phyloP scores from a whole-genome alignment of 2,888 invertebrate genomes.

The Hirtodrosophila confusa region DNA sequence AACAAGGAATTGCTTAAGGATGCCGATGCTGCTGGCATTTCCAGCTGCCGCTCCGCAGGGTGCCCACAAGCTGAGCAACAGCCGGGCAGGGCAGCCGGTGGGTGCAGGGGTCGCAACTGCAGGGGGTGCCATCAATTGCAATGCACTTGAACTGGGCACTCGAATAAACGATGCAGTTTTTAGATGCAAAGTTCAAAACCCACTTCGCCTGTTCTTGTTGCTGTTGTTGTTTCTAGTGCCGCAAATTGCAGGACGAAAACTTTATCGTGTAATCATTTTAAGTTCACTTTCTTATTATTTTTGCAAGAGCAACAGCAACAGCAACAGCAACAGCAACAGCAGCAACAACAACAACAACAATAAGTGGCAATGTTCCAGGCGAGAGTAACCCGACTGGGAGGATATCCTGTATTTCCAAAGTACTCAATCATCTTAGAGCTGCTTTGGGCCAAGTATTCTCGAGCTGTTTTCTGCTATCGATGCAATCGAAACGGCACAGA shows the following conservation, averaged over 20 bases:
- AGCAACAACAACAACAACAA: conserved; percentile 19
- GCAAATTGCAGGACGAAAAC: conserved; percentile 74
- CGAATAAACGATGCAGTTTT: conserved; percentile 35
- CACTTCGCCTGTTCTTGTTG: conserved; percentile 16
- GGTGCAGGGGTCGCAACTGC: too few species aligned
- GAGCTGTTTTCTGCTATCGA: too few species aligned
- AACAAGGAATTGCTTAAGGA: conserved; percentile 1
- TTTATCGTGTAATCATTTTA: conserved; percentile 76
- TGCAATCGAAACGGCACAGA: too few species aligned
- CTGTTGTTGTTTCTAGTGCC: conserved; percentile 38
- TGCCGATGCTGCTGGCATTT: neutral
- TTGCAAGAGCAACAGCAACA: conserved; percentile 44
- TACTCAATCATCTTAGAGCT: too few species aligned
- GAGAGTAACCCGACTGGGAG: too few species aligned
- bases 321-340: conserved; percentile 5
- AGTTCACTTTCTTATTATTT: conserved; percentile 76
- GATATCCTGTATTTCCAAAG: too few species aligned
- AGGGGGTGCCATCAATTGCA: conserved; percentile 33
- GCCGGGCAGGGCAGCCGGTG: too few species aligned
- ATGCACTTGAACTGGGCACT: conserved; percentile 41
- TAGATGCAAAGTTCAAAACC: conserved; percentile 43
- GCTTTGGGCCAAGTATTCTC: too few species aligned
- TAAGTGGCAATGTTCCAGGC: too few species aligned
- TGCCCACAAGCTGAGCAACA: neutral
- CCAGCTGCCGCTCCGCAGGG: conserved; percentile 1